phyloP scores from a whole-genome alignment of 2,113 vertebrate species.

The Abramis brama region DNA sequence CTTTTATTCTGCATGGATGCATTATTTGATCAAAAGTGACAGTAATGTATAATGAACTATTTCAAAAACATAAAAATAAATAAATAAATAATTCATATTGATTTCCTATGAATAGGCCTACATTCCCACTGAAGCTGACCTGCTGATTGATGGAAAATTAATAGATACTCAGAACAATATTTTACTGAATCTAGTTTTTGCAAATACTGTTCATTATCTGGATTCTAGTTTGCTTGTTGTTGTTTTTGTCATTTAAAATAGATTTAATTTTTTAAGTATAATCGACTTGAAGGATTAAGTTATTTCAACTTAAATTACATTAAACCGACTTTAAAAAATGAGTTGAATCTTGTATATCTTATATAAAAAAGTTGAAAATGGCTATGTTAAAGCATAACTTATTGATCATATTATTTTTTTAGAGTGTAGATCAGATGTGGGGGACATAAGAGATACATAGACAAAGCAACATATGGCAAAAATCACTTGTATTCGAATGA shows the following conservation, averaged over 20 bases:
- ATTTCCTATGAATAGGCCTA: no score
- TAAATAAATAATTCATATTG: no score
- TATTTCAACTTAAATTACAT: no score
- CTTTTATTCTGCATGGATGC: no score
- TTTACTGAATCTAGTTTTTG: background rate
- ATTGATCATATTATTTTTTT: no score
- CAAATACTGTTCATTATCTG: background rate
- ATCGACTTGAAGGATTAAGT: no score
- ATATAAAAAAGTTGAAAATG: no score
- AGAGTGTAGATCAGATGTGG: background rate
- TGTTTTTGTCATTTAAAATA: background rate
- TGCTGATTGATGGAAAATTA: background rate
- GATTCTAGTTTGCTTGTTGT: background rate
- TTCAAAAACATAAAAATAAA: no score
- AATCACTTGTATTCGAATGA: background rate
- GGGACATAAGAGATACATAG: background rate
- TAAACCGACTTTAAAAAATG: no score
- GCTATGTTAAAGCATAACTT: no score
- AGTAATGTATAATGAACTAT: background rate
- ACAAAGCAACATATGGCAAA: slow-evolving; percentile 25
- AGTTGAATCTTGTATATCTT: no score
- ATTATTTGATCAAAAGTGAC: background rate
- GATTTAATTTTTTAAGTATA: no score
- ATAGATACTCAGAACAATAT: background rate
- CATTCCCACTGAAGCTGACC: background rate